Percentiles rank a stretch among this genome's conserved stretches.
Conservation (phyloP, 30 jellyfish, hydroid and myxozoan species). For the Morbakka virulenta region DNA sequence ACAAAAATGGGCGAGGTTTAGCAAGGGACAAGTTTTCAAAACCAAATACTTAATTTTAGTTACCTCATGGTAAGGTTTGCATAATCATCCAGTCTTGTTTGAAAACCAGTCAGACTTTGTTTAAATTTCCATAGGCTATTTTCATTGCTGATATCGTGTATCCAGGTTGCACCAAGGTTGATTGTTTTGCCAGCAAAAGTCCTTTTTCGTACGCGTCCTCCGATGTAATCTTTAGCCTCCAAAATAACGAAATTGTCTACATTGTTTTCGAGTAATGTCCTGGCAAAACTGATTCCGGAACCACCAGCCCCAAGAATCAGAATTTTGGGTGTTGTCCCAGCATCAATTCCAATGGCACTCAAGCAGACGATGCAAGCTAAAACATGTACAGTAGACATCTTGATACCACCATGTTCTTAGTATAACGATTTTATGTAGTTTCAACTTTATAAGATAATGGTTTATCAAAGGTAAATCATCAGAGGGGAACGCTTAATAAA, state of each 20-base stretch:
- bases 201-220: slow-evolving; percentile 66
- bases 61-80: slow-evolving; percentile 52
- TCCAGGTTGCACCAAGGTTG: slow-evolving; percentile 96
- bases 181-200: slow-evolving; percentile 49
- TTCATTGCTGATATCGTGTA: slow-evolving; percentile 48
- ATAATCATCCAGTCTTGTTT: slow-evolving; percentile 30
- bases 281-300: slow-evolving; percentile 71
- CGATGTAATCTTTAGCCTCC: slow-evolving; percentile 73
- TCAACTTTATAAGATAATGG: no score
- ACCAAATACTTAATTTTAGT: background rate
- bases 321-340: slow-evolving; percentile 17
- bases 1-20: no score
- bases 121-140: slow-evolving; percentile 24
- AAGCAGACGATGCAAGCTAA: no score
- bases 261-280: slow-evolving; percentile 30
- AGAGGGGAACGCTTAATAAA: no score
- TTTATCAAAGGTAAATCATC: no score
- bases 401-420: no score
- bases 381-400: no score
- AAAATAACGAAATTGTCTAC: slow-evolving; percentile 57
- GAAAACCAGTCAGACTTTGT: slow-evolving; percentile 22
- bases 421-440: no score
- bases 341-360: no score
- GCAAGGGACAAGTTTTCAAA: no score
- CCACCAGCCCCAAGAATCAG: slow-evolving; percentile 69